Evolutionary conservation across 1,140 invertebrate species (phyloP).

Genomic region (Drosophila hydei): DNA sequence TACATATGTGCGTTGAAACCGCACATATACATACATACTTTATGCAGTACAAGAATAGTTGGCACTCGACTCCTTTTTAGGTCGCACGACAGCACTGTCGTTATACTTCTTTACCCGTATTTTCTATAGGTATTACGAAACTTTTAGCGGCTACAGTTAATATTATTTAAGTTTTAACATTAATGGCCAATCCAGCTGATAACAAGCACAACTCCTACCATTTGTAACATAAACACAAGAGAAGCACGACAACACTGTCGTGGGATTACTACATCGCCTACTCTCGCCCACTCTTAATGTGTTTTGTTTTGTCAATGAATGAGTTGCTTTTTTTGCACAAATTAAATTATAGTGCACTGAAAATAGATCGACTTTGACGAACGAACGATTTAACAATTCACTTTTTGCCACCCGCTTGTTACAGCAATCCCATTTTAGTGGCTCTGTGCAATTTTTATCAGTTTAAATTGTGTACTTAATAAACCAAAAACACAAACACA

Average conservation of each 20-base stretch:
- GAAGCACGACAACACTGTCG: constrained; percentile 60
- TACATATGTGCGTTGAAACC: too few species aligned
- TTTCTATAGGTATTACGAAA: background rate
- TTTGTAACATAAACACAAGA: constrained; percentile 23
- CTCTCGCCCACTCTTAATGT: constrained; percentile 21
- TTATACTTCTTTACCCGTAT: background rate
- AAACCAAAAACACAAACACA: constrained; percentile 47
- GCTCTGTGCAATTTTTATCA: constrained; percentile 65
- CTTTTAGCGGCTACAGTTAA: background rate
- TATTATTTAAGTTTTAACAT: background rate
- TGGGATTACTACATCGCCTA: constrained; percentile 60
- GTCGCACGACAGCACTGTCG: background rate
- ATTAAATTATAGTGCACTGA: constrained; percentile 10
- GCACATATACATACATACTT: background rate
- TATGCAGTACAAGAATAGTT: background rate
- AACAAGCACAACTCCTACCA: constrained; percentile 13
- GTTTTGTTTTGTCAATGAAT: constrained; percentile 62
- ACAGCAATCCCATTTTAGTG: constrained; percentile 33
- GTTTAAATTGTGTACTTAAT: constrained; percentile 77
- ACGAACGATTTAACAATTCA: constrained; percentile 31
- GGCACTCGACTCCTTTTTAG: background rate
- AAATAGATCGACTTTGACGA: constrained; percentile 11
- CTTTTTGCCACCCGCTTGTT: constrained; percentile 21
- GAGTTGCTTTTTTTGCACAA: constrained; percentile 30
- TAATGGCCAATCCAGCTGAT: constrained; percentile 20